Evolutionary conservation across 2,888 invertebrate genomes (phyloP), one percentile per base, ranked within the genome.

Genomic region (Drosophila pegasa): DNA sequence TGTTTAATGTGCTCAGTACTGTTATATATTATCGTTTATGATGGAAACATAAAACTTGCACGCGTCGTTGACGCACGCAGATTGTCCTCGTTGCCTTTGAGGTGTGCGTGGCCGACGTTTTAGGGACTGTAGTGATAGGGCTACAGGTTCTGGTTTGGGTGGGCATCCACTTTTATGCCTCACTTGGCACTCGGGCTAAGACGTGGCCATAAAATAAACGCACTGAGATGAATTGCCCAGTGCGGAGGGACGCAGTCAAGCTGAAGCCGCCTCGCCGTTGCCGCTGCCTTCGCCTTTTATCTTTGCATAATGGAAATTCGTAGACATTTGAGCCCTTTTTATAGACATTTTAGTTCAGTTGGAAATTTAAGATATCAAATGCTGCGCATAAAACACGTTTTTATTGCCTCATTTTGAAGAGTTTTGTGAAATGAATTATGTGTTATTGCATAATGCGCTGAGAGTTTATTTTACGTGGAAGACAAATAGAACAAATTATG

Each of bases 11-110:
- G 63, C 57, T 66, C 51, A 18, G 69, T 50, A 54, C 63, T 68
- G 69, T 74, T 81, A 80, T 80, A 76, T 81, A 79, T 80, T 79
- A 80, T 79, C 80, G 76, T 78, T 80, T 80, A 80, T 80, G 77
- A 80, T 80, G 70, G 70, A 80, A 75, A 72, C 79, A 81, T 82
- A 81, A 81, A 81, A 82, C 77, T 79, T 82, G 71, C 70, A 79
- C 77, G 80, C 82, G 54, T 65, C 79, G 71, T 61, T 77, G 69
- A 55, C 51, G 56, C 66, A 66, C 50, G 68, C 54, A 62, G 51
- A 69, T 52, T 62, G 61, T 70, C 57, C 61, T 35, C 40, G 61
- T 48, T 40, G 40, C 45, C 58, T 31, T 41, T 29, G 48, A 61
- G 52, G 52, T 50, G 59, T 59, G 55, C 59, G 33, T 60, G 57